Conservation (phyloP, 2,113 vertebrate genomes). For the Ramphastos sulfuratus region DNA sequence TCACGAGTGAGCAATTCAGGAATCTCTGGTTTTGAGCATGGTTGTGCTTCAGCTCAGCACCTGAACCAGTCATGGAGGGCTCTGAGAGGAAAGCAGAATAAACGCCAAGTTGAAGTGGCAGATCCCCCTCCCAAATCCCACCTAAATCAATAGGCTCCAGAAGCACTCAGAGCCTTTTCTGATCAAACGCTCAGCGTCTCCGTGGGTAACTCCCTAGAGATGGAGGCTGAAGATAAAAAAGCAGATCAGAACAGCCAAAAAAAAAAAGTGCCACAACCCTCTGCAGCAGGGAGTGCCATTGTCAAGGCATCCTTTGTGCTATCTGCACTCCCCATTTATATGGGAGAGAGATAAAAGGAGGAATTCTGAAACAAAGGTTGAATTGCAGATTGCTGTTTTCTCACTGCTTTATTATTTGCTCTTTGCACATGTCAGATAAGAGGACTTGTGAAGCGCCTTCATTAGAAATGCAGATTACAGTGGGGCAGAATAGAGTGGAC, state of each 20-base stretch:
- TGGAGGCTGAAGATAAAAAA: not conserved
- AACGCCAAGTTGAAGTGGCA: not conserved
- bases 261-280: not conserved
- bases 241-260: not conserved
- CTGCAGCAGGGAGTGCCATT: not conserved
- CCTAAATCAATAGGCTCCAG: not conserved
- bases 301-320: constrained; percentile 14
- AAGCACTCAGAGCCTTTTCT: not conserved
- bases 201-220: not conserved
- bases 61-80: not conserved
- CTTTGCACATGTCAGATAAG: constrained; percentile 58
- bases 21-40: not conserved
- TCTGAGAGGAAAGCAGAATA: not conserved
- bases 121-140: not conserved
- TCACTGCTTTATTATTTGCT: constrained; percentile 28
- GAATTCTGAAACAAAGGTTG: constrained; percentile 59
- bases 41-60: not conserved
- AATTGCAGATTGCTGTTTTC: not conserved
- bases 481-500: constrained; percentile 17
- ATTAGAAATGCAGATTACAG: constrained; percentile 68
- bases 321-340: not conserved
- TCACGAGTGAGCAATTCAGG: not conserved
- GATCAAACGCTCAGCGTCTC: not conserved
- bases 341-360: not conserved
- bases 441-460: constrained; percentile 19